phyloP scores from a whole-genome alignment of 2,888 invertebrate genomes.

The Papilio protenor region DNA sequence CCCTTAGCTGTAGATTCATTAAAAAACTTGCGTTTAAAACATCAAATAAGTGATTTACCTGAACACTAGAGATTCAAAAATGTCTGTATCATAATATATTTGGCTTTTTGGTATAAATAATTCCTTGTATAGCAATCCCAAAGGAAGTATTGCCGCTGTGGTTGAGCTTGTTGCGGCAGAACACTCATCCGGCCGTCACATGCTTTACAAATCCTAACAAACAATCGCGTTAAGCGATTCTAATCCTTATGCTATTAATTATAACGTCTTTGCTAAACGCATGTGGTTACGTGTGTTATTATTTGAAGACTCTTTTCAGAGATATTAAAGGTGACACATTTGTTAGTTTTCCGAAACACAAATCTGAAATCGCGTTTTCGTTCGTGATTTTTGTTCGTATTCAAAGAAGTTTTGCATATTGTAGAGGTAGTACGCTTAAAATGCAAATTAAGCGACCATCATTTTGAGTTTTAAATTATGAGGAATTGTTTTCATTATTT shows the following conservation, averaged over 20 bases:
- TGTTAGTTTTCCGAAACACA: conserved; percentile 5
- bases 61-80: background rate
- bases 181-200: conserved; percentile 60
- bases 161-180: conserved; percentile 68
- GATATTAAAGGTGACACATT: conserved; percentile 4
- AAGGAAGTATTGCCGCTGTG: conserved; percentile 60
- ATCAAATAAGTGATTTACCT: background rate
- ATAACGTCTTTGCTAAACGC: conserved; percentile 28
- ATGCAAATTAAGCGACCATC: conserved; percentile 14
- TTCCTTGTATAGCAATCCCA: conserved; percentile 43
- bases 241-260: conserved; percentile 45
- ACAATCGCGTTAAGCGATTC: conserved; percentile 42
- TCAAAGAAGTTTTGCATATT: conserved; percentile 28
- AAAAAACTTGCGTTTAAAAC: too few species aligned
- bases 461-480: conserved; percentile 20
- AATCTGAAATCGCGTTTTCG: conserved; percentile 17
- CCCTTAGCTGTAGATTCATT: too few species aligned
- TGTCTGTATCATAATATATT: background rate
- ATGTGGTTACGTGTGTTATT: conserved; percentile 53
- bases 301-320: conserved; percentile 46
- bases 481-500: conserved; percentile 13
- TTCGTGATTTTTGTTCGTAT: conserved; percentile 25
- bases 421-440: conserved; percentile 9
- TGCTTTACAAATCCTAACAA: conserved; percentile 12
- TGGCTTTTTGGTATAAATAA: conserved; percentile 8